Base-by-base conservation (phyloP, 2,888 invertebrate species). In the Pediacus dermestoides region DNA sequence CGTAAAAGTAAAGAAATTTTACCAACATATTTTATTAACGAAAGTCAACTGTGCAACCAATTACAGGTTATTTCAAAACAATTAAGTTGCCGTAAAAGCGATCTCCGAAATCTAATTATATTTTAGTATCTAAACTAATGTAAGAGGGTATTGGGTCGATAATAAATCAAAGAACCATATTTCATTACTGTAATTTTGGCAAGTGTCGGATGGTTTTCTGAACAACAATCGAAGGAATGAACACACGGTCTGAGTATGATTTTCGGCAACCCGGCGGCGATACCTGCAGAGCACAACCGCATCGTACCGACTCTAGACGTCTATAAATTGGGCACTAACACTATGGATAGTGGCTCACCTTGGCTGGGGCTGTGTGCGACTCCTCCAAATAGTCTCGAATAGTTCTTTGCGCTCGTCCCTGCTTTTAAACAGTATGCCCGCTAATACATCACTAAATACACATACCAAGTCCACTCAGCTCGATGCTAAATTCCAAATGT, bases 311-410 rank as follows among this genome's bases (percentile, higher is more conserved):
- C 48, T 48, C 42, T 38, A 50, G 47, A 48, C 48, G 48, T 48
- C 52, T 54, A 50, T 56, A 59, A 59, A 56, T 56, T 55, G 52
- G 54, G 52, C 50, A 44, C 52, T 51, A 53, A 48, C 46, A 42
- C 39, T 46, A 50, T 50, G 48, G 44, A 39, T 53, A 57, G 51
- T 31, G 52, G 55, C 45, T 57, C 51, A 53, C 57, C 57, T 57
- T 57, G 57, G 50, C 44, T 49, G 45, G 42, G 48, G 39, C 46
- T 44, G 41, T 35, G 31, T 31, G 22, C 6, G n/a, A 26, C n/a
- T 7, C 27, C 6, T 9, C 13, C 26, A 44, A 40, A 40, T 47
- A 43, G 45, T 50, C 43, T n/a, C 6, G 21, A 41, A 42, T 42
- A 35, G 44, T 49, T 46, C 49, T 44, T 49, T 49, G 44, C 46